Evolutionary conservation across 2,888 invertebrate genomes (phyloP), one percentile per base, ranked within the genome.

Genomic region (Drosophila suboccidentalis): DNA sequence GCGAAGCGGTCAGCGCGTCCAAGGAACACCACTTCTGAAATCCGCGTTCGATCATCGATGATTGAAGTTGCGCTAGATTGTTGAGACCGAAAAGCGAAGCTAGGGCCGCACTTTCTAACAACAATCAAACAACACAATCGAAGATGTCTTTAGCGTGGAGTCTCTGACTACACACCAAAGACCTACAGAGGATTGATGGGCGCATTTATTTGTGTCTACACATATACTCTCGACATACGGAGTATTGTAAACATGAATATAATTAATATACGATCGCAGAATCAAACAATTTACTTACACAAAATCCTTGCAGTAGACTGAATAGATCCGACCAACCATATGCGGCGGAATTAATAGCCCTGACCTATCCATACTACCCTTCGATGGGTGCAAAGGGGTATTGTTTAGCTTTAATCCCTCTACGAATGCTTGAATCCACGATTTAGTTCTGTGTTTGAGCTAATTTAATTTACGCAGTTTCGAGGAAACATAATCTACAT

Each of bases 291-390:
- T 10, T 19, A 19, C 43, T 63, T 75, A 82, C 85, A 84, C 82
- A 62, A 84, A 84, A 15, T 82, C 53, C 46, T 85, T 80, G 39
- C 80, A 84, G 32, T 77, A 81, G 6, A 82, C 84, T 3, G 81
- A 82, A 4, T 84, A 11, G 29, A 82, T 84, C 22, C 77, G 71
- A 0, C 81, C 81, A 15, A 63, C 49, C 47, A 74, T 47, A 38
- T 71, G 26, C 6, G 63, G 9, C 34, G 15, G 11, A 13, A 13
- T 17, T 22, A 10, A 22, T 15, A 11, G 15, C 6, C 10, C 8
- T 3, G 55, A 15, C 3, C 10, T 6, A 26, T 36, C 10, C 44
- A 57, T 57, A 11, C 15, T 38, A 5, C 1, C 50, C 0, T 8
- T 1, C 4, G 13, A 34, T 5, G 1, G 9, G 3, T 17, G 9